Conservation (phyloP, 64 coral and sea anemone genomes). For the Exaiptasia diaphana region DNA sequence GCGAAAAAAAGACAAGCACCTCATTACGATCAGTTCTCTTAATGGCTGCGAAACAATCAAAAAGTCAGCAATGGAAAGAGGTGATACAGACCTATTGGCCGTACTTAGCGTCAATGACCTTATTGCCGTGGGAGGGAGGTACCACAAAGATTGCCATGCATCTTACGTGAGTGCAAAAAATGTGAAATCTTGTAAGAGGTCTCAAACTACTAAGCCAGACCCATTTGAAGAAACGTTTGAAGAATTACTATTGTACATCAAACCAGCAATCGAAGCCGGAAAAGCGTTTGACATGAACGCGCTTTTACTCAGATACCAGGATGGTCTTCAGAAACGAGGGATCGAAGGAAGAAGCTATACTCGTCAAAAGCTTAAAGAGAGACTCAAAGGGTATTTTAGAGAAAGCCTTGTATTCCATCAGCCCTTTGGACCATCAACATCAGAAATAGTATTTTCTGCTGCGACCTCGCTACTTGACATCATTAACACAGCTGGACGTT, state of each 20-base stretch:
- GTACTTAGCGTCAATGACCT: conserved; percentile 34
- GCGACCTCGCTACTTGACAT: conserved; percentile 4
- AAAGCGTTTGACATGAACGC: conserved; percentile 32
- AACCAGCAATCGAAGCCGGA: background rate
- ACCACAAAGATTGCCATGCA: conserved; percentile 37
- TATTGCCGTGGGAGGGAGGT: conserved; percentile 50
- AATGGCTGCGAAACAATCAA: background rate
- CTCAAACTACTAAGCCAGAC: background rate
- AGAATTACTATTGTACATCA: background rate
- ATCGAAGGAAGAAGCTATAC: conserved; percentile 6
- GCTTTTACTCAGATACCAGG: conserved; percentile 1
- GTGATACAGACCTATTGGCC: background rate
- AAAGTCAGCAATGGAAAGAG: conserved; percentile 3
- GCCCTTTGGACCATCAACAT: background rate
- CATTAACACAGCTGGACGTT: background rate
- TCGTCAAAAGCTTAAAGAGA: conserved; percentile 1
- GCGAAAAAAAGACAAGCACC: background rate
- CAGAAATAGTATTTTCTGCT: conserved; percentile 30
- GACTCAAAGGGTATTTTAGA: conserved; percentile 37
- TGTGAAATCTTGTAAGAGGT: background rate
- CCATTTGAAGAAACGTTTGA: background rate
- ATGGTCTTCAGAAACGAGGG: background rate
- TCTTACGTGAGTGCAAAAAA: background rate
- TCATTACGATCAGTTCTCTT: background rate
- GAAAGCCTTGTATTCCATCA: conserved; percentile 24